Conservation (phyloP, 2,797 vertebrate species). For the Acanthornis magna region DNA sequence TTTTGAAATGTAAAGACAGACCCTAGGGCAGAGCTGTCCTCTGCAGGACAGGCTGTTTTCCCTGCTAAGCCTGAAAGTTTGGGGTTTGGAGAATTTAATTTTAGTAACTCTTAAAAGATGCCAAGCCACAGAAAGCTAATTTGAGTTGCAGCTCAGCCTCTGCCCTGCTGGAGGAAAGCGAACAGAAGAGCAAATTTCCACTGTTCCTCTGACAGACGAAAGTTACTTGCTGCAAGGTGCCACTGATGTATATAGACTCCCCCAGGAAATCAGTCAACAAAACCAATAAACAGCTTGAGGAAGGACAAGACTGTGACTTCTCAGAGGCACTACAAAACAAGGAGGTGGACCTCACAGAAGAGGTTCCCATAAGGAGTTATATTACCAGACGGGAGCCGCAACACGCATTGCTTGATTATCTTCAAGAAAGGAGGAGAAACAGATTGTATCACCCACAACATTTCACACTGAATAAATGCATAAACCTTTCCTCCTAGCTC, state of each 20-base stretch:
- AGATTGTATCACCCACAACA: background rate
- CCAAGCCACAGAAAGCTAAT: constrained; percentile 23
- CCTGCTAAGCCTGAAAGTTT: background rate
- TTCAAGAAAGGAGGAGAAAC: background rate
- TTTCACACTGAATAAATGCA: background rate
- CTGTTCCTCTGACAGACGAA: background rate
- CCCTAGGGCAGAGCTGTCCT: background rate
- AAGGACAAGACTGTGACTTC: background rate
- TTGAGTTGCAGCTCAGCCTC: background rate
- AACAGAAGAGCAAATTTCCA: background rate
- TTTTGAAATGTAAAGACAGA: background rate
- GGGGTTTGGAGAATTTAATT: background rate
- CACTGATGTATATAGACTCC: background rate
- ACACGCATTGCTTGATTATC: background rate
- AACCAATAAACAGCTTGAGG: background rate
- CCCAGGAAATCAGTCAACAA: background rate
- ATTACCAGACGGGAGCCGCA: background rate
- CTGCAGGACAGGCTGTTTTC: background rate
- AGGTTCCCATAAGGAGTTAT: background rate
- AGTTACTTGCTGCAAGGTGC: background rate
- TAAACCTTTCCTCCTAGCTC: background rate
- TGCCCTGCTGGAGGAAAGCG: background rate
- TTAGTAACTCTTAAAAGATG: constrained; percentile 11
- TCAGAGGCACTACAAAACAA: background rate
- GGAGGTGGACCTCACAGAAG: background rate